phyloP scores from a whole-genome alignment of 2,113 vertebrate species.

The Marcusenius ussheri region DNA sequence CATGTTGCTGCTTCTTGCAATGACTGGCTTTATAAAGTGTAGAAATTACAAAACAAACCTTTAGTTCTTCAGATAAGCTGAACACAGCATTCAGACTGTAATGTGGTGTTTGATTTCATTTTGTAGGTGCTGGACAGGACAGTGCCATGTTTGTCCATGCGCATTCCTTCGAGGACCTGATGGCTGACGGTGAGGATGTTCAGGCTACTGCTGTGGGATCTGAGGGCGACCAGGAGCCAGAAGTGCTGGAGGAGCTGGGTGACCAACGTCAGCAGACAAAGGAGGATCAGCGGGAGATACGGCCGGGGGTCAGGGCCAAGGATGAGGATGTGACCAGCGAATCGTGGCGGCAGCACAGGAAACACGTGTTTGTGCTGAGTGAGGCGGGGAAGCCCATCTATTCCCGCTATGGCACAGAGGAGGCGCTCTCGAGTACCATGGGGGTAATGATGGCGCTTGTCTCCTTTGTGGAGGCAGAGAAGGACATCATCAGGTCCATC shows the following conservation, averaged over 20 bases:
- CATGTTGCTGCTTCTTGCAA: neutral
- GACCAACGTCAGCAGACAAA: slow-evolving; percentile 59
- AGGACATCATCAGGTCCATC: slow-evolving; percentile 90
- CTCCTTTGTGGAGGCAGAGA: slow-evolving; percentile 84
- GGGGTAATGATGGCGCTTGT: slow-evolving; percentile 96
- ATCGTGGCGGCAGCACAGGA: slow-evolving; percentile 80
- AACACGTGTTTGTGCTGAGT: slow-evolving; percentile 91
- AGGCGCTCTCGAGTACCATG: slow-evolving; percentile 92
- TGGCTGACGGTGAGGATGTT: slow-evolving; percentile 50
- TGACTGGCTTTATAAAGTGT: neutral
- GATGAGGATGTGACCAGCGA: slow-evolving; percentile 77
- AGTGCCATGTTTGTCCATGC: slow-evolving; percentile 86
- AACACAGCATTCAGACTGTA: neutral
- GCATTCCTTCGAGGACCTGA: slow-evolving; percentile 88
- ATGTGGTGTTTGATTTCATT: neutral
- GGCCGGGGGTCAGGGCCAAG: slow-evolving; percentile 54
- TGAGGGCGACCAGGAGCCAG: slow-evolving; percentile 46
- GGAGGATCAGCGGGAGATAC: slow-evolving; percentile 42
- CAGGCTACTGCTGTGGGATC: slow-evolving; percentile 47
- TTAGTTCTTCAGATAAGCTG: neutral
- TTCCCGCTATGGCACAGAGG: slow-evolving; percentile 88
- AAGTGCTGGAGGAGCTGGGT: slow-evolving; percentile 61
- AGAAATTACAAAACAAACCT: neutral
- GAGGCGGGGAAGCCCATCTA: slow-evolving; percentile 96
- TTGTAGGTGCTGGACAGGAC: slow-evolving; percentile 79